These are phyloP conservation scores for Mythimna loreyi DNA, from an alignment of 2,888 invertebrate species.

Conservation along the genomic window DNA sequence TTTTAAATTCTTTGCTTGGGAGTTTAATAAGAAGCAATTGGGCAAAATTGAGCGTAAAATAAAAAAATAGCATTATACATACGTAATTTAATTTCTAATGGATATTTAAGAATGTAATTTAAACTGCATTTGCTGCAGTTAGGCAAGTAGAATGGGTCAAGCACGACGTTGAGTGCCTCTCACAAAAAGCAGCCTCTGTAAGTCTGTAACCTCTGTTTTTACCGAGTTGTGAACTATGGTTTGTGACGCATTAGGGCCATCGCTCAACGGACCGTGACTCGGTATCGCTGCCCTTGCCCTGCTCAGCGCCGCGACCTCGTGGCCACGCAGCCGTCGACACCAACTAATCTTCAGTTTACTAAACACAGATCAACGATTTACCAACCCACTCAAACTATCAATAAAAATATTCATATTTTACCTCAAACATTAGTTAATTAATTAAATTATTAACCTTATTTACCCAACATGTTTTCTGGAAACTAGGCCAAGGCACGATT, in stretches of 20 bases:
- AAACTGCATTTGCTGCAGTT: constrained; percentile 48
- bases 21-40: not conserved
- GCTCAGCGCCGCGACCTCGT: constrained; percentile 72
- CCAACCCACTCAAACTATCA: constrained; percentile 8
- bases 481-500: constrained; percentile 82
- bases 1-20: constrained; percentile 10
- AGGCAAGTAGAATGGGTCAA: constrained; percentile 52
- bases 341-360: constrained; percentile 56
- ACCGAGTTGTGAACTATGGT: constrained; percentile 49
- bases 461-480: constrained; percentile 46
- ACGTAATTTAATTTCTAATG: constrained; percentile 33
- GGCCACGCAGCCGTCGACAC: constrained; percentile 64
- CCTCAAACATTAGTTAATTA: constrained; percentile 31
- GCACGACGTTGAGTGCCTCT: constrained; percentile 19
- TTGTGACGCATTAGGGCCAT: constrained; percentile 63
- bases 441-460: constrained; percentile 51
- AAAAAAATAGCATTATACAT: not conserved
- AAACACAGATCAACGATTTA: constrained; percentile 24
- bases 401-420: constrained; percentile 36
- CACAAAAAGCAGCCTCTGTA: constrained; percentile 40
- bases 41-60: not conserved
- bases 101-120: constrained; percentile 43
- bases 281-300: constrained; percentile 77
- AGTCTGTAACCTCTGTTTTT: constrained; percentile 43
- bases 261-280: constrained; percentile 62